Evolutionary conservation across 2,113 vertebrate genomes (phyloP).

Genomic region (Otis tarda): DNA sequence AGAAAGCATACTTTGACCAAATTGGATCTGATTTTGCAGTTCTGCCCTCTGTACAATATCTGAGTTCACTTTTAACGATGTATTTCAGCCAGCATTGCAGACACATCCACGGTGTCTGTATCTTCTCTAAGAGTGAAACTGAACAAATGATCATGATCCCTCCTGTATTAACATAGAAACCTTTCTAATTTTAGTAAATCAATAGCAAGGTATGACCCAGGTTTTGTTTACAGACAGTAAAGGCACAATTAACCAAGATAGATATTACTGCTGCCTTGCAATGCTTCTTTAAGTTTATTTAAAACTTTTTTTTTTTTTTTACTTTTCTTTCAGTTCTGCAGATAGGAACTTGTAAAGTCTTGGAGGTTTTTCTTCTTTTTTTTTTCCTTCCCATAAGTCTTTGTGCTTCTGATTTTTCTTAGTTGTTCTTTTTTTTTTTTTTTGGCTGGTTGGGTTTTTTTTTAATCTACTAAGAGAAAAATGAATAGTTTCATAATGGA

Average conservation of each 20-base stretch:
- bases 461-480: not conserved
- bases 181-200: not conserved
- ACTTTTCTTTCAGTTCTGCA: not conserved
- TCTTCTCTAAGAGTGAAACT: not conserved
- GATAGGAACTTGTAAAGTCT: not conserved
- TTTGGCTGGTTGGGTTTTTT: not conserved
- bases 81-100: not conserved
- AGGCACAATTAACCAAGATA: not conserved
- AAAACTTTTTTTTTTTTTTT: not conserved
- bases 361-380: not conserved
- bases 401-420: not conserved
- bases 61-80: not conserved
- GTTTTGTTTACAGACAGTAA: not conserved
- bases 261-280: not conserved
- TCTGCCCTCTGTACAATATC: not conserved
- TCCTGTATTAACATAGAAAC: not conserved
- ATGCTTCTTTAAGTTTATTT: not conserved
- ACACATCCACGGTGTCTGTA: not conserved
- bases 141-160: not conserved
- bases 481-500: not conserved
- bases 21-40: not conserved
- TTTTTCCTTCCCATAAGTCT: too few species aligned
- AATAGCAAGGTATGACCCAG: not conserved
- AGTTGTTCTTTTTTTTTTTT: too few species aligned
- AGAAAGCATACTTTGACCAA: not conserved